Conservation (phyloP, 1,140 invertebrate species). For the Microplitis mediator region DNA sequence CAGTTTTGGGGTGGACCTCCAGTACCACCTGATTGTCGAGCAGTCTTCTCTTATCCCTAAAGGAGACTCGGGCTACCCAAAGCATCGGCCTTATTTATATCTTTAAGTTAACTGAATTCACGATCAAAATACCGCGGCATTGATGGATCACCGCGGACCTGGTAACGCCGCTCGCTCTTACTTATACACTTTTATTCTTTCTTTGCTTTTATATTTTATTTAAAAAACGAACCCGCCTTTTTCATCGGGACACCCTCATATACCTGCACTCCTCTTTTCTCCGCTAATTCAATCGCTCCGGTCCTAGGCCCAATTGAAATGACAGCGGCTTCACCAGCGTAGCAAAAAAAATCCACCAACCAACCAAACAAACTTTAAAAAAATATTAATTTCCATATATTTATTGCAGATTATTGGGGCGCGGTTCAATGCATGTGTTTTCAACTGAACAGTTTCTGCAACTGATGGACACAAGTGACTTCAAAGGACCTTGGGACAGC, state of each 20-base stretch:
- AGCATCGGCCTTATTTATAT: constrained; percentile 55
- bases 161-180: constrained; percentile 37
- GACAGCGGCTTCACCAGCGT: no score
- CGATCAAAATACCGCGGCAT: constrained; percentile 60
- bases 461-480: constrained; percentile 65
- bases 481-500: constrained; percentile 56
- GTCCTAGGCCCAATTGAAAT: no score
- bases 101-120: constrained; percentile 54
- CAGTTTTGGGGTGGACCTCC: constrained; percentile 1
- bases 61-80: not conserved
- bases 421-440: constrained; percentile 93
- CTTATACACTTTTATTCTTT: constrained; percentile 32
- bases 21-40: not conserved
- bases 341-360: no score
- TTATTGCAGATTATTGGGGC: constrained; percentile 73
- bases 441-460: constrained; percentile 76
- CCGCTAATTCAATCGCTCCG: no score
- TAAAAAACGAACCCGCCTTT: constrained; percentile 33
- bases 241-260: constrained; percentile 11
- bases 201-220: constrained; percentile 30
- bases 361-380: no score
- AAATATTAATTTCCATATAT: not conserved
- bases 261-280: no score
- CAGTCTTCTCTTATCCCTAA: not conserved
- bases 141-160: constrained; percentile 51